Evolutionary conservation across 2,797 vertebrate species (phyloP).

Genomic region (Vireo griseus): DNA sequence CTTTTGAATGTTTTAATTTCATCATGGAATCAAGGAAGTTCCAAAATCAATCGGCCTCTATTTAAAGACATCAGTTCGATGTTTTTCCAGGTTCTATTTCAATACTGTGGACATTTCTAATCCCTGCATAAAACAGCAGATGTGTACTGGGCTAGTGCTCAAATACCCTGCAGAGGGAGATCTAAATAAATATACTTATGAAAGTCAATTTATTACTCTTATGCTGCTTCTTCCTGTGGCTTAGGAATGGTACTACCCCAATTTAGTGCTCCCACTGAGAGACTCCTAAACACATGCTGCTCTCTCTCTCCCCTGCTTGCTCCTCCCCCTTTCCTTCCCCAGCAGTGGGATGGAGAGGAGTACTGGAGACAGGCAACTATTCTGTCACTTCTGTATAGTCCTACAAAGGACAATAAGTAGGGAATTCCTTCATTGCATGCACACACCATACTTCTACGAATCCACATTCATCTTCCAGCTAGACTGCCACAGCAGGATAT

Average conservation of each 20-base stretch:
- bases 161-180: background rate
- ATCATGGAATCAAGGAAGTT: background rate
- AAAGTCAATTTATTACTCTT: background rate
- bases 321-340: background rate
- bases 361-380: background rate
- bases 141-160: background rate
- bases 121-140: background rate
- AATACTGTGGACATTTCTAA: background rate
- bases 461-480: background rate
- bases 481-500: background rate
- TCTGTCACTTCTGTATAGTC: background rate
- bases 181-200: background rate
- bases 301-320: rapidly evolving
- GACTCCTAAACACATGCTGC: background rate
- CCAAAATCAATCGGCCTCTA: background rate
- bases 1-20: background rate
- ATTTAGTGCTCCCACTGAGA: background rate
- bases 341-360: background rate
- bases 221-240: background rate
- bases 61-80: background rate
- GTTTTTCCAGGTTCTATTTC: background rate
- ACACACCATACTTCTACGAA: background rate
- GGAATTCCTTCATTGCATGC: background rate
- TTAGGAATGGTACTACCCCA: background rate
- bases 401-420: background rate